Base-by-base conservation (phyloP, 1,140 invertebrate genomes). In the Lasioglossum baleicum region DNA sequence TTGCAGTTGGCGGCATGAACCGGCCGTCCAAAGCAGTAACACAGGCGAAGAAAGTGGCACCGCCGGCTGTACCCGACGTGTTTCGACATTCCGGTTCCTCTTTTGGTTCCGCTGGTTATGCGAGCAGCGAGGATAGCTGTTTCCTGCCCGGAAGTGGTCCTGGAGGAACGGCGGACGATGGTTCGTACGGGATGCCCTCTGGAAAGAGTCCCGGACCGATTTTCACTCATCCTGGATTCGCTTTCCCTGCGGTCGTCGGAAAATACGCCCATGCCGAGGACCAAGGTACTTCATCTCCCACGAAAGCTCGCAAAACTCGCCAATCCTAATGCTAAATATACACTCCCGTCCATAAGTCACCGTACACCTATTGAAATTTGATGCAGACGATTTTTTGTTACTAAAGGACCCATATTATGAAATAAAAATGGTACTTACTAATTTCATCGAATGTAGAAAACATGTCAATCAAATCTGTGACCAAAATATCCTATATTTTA, bases 31-130 rank as follows among this genome's bases (percentile, higher is more conserved):
- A 95, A 94, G 94, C 95, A 89, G 95, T 95, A 88, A 95, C 95
- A 88, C 96, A 96, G 89, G 96, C 95, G 76, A 97, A 97, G 93
- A 96, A 97, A 93, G 96, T 97, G 88, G 95, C 96, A 60, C 96
- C 96, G 71, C 96, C 96, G 7, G 96, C 96, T 8, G 96, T 97
- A 48, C 96, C 96, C 0, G 96, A 96, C 84, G 95, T 96, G 90
- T 95, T 96, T 93, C 94, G 96, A 67, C 96, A 96, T 90, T 96
- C 96, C 5, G 96, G 96, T 70, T 95, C 95, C 88, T 95, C 95
- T 82, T 96, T 96, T 90, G 96, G 96, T 75, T 95, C 94, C 35
- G 96, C 95, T 35, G 96, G 96, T 58, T 96, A 96, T 88, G 95
- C 95, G n/a, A 96, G 95, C 83, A 95, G 96, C 83, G 95, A 96